phyloP scores from a whole-genome alignment of 2,113 vertebrate genomes.

The Physeter macrocephalus region DNA sequence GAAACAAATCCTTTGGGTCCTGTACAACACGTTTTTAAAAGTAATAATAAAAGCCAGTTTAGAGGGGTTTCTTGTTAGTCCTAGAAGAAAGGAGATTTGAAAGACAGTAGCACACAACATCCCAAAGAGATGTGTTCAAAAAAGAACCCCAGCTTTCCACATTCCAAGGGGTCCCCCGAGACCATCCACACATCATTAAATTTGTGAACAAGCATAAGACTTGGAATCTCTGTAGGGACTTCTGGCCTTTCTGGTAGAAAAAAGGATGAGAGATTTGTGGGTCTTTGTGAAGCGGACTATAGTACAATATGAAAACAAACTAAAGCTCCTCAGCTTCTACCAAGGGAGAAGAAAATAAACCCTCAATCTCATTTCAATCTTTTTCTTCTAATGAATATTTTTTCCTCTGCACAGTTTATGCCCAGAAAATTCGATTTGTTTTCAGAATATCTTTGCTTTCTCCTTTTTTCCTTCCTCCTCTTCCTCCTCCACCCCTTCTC shows the following conservation, averaged over 20 bases:
- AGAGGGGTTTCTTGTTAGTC: slow-evolving; percentile 16
- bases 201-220: background rate
- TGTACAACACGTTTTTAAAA: slow-evolving; percentile 32
- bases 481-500: background rate
- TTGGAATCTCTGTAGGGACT: background rate
- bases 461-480: background rate
- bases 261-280: background rate
- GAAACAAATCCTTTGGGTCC: background rate
- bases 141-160: background rate
- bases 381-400: background rate
- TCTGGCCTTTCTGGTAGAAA: background rate
- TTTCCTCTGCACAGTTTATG: background rate
- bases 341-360: background rate
- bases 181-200: background rate
- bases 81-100: background rate
- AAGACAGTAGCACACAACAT: background rate
- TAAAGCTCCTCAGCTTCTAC: background rate
- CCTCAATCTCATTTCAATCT: background rate
- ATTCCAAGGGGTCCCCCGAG: background rate
- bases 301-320: background rate
- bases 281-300: background rate
- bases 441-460: background rate
- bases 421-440: background rate
- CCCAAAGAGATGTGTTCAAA: background rate
- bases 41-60: background rate